Conservation (phyloP, 1,140 invertebrate species). For the Bombyx mori region DNA sequence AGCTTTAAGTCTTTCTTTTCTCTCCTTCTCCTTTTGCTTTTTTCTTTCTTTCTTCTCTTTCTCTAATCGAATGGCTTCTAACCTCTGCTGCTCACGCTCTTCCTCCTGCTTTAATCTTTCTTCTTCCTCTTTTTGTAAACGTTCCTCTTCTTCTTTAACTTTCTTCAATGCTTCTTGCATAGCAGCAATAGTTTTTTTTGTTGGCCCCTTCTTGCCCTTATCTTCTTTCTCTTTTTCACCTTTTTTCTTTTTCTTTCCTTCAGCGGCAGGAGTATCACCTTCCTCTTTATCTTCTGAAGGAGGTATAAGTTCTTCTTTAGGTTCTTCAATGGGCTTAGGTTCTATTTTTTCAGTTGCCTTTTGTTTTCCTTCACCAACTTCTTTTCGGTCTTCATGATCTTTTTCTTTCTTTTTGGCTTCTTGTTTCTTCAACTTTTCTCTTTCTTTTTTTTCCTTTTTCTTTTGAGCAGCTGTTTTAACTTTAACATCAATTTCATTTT, state of each 20-base stretch:
- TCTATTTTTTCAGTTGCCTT: slow-evolving; percentile 31
- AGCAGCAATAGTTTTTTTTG: slow-evolving; percentile 84
- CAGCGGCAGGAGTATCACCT: slow-evolving; percentile 49
- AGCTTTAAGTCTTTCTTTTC: slow-evolving; percentile 91
- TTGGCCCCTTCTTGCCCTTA: slow-evolving; percentile 77
- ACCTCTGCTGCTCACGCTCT: slow-evolving; percentile 79
- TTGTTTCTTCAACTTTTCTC: slow-evolving; percentile 83
- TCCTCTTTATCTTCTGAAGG: slow-evolving; percentile 51
- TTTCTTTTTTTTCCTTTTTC: slow-evolving; percentile 90
- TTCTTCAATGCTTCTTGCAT: slow-evolving; percentile 92
- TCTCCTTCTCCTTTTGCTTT: slow-evolving; percentile 96
- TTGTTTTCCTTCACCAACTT: slow-evolving; percentile 41
- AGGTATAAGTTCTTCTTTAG: slow-evolving; percentile 32
- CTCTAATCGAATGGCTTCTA: slow-evolving; percentile 84
- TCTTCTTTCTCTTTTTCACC: slow-evolving; percentile 60
- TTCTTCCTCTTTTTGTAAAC: slow-evolving; percentile 82
- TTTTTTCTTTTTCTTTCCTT: slow-evolving; percentile 74
- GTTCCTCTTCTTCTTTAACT: slow-evolving; percentile 92
- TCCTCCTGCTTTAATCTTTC: slow-evolving; percentile 83
- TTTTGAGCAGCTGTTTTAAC: slow-evolving; percentile 89
- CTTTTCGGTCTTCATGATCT: slow-evolving; percentile 52
- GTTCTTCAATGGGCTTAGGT: slow-evolving; percentile 20
- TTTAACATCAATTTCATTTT: slow-evolving; percentile 74
- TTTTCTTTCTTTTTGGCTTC: slow-evolving; percentile 75
- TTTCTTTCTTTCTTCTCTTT: slow-evolving; percentile 91